Evolutionary conservation across 2,797 vertebrate species (phyloP).

Genomic region (Ptychobarbus kaznakovi): DNA sequence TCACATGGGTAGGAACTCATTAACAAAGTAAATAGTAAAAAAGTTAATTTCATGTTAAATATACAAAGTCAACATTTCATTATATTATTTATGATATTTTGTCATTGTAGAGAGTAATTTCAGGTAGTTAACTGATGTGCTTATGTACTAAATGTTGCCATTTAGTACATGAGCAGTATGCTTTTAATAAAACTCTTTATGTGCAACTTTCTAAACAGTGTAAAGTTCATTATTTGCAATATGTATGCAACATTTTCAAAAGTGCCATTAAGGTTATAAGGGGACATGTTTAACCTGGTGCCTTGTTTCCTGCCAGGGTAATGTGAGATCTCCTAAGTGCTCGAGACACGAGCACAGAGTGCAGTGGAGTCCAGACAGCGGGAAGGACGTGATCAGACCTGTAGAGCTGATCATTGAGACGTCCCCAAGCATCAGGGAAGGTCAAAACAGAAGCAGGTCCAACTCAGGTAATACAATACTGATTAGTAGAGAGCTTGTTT

Average conservation of each 20-base stretch:
- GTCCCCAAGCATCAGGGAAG: slow-evolving; percentile 72
- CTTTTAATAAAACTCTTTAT: not conserved
- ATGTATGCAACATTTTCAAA: not conserved
- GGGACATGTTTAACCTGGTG: not conserved
- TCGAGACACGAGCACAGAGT: slow-evolving; percentile 84
- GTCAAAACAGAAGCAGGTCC: slow-evolving; percentile 76
- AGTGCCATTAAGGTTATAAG: not conserved
- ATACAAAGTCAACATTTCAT: not conserved
- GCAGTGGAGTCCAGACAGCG: slow-evolving; percentile 81
- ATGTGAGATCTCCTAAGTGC: slow-evolving; percentile 88
- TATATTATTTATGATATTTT: not conserved
- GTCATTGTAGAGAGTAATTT: not conserved
- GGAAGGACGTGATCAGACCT: slow-evolving; percentile 83
- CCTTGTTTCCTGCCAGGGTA: slow-evolving; percentile 75
- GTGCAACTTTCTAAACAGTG: not conserved
- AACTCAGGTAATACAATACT: slow-evolving; percentile 80
- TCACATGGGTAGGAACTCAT: not conserved
- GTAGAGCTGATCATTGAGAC: slow-evolving; percentile 91
- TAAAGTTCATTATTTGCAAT: not conserved
- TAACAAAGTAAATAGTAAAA: not conserved
- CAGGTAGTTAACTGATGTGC: too few species aligned
- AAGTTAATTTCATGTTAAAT: not conserved
- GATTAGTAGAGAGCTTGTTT: not conserved
- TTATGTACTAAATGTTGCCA: too few species aligned
- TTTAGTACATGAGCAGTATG: not conserved